Conservation (phyloP, 1,140 invertebrate species). For the Oryzaephilus surinamensis region DNA sequence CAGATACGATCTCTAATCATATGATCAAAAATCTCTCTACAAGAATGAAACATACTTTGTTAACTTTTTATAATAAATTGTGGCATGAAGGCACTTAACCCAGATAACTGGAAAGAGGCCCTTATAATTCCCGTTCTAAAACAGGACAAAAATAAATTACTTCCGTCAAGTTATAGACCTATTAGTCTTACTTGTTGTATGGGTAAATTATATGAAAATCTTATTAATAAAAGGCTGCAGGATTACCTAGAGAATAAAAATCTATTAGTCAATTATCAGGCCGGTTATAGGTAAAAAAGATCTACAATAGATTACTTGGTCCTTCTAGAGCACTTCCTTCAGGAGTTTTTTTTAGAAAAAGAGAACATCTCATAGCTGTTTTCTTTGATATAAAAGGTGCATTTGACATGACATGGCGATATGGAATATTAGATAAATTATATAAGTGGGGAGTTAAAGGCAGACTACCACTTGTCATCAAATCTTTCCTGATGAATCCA, state of each 20-base stretch:
- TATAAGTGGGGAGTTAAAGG: conserved; percentile 12
- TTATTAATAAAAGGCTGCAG: conserved; percentile 8
- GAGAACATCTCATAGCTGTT: conserved; percentile 7
- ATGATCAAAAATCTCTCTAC: not conserved
- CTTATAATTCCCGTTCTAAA: conserved; percentile 9
- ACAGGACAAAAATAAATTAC: not conserved
- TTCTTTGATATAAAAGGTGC: conserved; percentile 16
- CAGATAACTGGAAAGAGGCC: conserved; percentile 1
- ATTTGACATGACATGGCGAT: conserved; percentile 16
- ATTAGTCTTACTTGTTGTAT: conserved; percentile 6
- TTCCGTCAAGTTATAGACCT: conserved; percentile 5
- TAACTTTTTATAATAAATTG: conserved; percentile 3
- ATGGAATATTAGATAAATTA: conserved; percentile 10
- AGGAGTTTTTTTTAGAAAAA: conserved; percentile 3
- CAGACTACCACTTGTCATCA: conserved; percentile 5
- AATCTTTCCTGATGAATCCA: conserved; percentile 7
- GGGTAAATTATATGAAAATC: conserved; percentile 11
- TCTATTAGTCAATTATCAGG: not conserved
- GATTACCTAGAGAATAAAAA: conserved; percentile 9
- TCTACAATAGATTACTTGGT: conserved; percentile 9
- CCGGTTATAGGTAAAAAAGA: conserved; percentile 6
- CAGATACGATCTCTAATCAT: conserved; percentile 2
- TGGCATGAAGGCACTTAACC: not conserved
- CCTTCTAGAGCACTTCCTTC: conserved; percentile 8
- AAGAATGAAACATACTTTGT: not conserved